These are phyloP conservation scores for Rhabdomys pumilio DNA, from an alignment of 2,797 vertebrate genomes.

Conservation along the genomic window DNA sequence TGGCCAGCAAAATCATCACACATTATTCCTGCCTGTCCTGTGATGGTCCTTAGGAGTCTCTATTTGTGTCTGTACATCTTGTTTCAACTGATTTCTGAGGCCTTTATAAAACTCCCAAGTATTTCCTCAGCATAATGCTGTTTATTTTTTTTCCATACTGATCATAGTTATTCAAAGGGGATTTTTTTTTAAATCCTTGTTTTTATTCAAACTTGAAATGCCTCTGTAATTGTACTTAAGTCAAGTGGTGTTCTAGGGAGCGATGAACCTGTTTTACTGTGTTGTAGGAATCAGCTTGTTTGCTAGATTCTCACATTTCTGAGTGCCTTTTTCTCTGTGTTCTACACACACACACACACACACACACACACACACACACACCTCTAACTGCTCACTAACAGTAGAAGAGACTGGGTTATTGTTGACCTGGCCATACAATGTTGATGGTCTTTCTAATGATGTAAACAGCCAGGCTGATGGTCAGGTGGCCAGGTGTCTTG, in stretches of 20 bases:
- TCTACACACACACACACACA: neutral
- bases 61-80: neutral
- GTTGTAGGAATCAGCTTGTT: neutral
- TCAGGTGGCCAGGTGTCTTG: neutral
- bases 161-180: neutral
- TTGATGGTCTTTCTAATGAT: neutral
- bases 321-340: neutral
- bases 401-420: neutral
- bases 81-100: neutral
- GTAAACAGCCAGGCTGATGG: rapidly evolving
- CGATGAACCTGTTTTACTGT: neutral
- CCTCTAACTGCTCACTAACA: neutral
- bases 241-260: neutral
- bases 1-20: neutral
- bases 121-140: neutral
- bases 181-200: neutral
- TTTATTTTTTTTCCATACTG: neutral
- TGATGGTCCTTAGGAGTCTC: neutral
- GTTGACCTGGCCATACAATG: neutral
- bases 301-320: neutral
- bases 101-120: neutral
- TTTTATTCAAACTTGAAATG: slow-evolving; percentile 12
- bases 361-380: neutral
- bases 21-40: neutral
- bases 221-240: neutral